Evolutionary conservation across 1,140 invertebrate species (phyloP).

Genomic region (Ceratosolen solmsi): DNA sequence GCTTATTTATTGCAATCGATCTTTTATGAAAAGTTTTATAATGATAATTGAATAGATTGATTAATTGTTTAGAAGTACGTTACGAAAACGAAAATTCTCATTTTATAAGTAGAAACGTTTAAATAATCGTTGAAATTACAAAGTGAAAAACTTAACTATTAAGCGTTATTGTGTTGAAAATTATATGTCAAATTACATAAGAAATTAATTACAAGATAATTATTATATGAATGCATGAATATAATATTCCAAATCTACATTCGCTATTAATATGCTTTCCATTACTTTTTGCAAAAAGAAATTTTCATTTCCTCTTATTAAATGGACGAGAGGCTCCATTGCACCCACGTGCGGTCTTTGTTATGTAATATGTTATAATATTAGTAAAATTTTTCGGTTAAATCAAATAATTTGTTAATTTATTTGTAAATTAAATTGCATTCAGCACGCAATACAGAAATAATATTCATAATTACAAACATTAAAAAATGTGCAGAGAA

Average conservation of each 20-base stretch:
- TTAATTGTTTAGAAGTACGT: not conserved
- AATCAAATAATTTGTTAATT: constrained; percentile 23
- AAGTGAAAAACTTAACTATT: not conserved
- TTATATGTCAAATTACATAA: too few species aligned
- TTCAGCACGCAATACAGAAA: not conserved
- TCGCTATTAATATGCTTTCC: constrained; percentile 1
- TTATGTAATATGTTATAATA: constrained; percentile 21
- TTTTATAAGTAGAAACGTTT: not conserved
- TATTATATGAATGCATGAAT: not conserved
- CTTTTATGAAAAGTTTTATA: not conserved
- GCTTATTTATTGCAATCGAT: not conserved
- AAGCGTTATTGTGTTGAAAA: too few species aligned
- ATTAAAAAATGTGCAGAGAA: constrained; percentile 3
- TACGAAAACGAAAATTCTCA: not conserved
- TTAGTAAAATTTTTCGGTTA: constrained; percentile 4
- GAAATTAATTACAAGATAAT: too few species aligned
- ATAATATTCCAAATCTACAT: not conserved
- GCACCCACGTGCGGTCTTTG: constrained; percentile 34
- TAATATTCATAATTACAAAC: not conserved
- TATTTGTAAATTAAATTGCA: not conserved
- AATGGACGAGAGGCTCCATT: constrained; percentile 6
- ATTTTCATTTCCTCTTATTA: constrained; percentile 6
- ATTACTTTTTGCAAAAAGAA: constrained; percentile 13
- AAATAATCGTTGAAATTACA: not conserved
- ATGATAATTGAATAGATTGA: constrained; percentile 5